Evolutionary conservation across 2,797 vertebrate species (phyloP).

Genomic region (Sphenodon punctatus): DNA sequence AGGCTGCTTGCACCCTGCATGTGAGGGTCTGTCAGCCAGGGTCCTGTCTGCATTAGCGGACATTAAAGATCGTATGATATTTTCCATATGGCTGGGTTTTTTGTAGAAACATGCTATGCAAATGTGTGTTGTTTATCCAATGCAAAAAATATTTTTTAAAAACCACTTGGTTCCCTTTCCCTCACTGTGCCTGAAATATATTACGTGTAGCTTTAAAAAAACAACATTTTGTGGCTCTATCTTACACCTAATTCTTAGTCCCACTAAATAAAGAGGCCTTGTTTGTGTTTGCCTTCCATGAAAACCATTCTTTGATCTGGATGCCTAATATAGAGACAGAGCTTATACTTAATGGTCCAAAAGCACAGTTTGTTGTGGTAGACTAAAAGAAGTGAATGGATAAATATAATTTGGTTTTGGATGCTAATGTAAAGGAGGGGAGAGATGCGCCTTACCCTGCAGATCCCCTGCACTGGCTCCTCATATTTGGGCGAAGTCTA

Average conservation of each 20-base stretch:
- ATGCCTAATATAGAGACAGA: neutral
- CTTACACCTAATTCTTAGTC: neutral
- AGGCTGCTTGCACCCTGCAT: too few relatives aligned
- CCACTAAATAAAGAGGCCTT: neutral
- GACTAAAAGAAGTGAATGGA: neutral
- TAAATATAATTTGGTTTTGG: neutral
- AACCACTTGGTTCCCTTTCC: too few relatives aligned
- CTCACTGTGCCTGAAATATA: too few relatives aligned
- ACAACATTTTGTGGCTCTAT: neutral
- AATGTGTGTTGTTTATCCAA: too few relatives aligned
- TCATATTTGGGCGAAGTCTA: neutral
- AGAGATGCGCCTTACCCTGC: neutral
- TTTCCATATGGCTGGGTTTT: neutral
- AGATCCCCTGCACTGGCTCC: neutral
- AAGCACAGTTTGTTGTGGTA: neutral
- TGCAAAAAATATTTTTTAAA: too few relatives aligned
- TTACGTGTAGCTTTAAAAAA: too few relatives aligned
- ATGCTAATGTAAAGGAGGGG: neutral
- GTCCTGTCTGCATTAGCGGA: neutral
- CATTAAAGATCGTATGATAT: neutral
- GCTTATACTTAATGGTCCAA: neutral
- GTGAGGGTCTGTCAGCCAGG: too few relatives aligned
- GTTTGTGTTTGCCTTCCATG: neutral
- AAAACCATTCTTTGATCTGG: neutral
- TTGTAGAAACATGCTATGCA: neutral